Evolutionary conservation across 35 echinoderm and acorn worm genomes (phyloP), one percentile per base, ranked within the genome.

Genomic region (Nesometra sesokonis): DNA sequence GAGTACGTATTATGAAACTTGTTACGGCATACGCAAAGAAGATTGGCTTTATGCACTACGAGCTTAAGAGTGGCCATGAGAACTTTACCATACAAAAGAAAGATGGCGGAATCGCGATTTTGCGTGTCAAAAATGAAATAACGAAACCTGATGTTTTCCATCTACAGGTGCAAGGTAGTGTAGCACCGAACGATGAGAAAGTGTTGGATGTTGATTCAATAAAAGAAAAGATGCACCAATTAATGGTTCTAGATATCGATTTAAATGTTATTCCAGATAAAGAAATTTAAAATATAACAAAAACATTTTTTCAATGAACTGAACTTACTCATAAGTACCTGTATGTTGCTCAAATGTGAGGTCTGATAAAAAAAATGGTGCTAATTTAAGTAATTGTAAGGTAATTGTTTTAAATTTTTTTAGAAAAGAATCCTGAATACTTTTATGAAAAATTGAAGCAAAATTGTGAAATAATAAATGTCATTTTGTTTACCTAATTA

Each of bases 111-210:
- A 40, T 84, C 33, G 93, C 93, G 11, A 9, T 94, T 29, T 46
- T 94, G 31, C 86, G 93, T 37, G 43, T 94, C 31, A 78, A 78
- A 31, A 79, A 88, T 0, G 47, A 35, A 5, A 79, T 94, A 1
- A 82, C 39, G 23, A 32, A 88, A 31, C 77, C 80, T 3, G 78
- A n/a, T 0, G 77, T 86, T 29, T 94, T 85, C 57, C 82, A 87
- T 36, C 82, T 94, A 19, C 86, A 94, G 34, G 83, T 94, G 3
- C 81, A 94, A 86, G 93, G 93, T 11, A 89, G 89, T 29, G 32
- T 93, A 27, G 83, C 85, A 31, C 57, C 46, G 13, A 89, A 23
- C 30, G 76, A 84, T 8, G 36, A 32, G 15, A 21, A 89, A 19
- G 80, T 31, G 0, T 15, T 37, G 5, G 52, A 84, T 23, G 78